Evolutionary conservation across 2,888 invertebrate species (phyloP).

Genomic region (Tenodera sinensis): DNA sequence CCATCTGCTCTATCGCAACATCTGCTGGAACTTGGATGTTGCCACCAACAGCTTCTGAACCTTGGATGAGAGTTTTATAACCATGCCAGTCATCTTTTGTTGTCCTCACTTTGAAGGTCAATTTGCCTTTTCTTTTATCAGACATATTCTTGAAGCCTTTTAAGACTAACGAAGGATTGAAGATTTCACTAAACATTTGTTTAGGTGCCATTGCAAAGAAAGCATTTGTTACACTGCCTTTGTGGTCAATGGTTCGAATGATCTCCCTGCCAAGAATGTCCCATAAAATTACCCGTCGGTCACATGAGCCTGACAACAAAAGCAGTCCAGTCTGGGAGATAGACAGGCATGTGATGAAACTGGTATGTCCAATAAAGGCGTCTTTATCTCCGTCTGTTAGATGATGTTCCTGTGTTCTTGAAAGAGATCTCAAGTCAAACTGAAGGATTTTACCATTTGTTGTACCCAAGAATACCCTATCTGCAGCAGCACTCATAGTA

Average conservation of each 20-base stretch:
- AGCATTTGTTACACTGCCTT: constrained; percentile 71
- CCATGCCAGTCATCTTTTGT: constrained; percentile 33
- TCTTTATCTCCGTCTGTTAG: constrained; percentile 50
- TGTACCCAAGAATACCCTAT: constrained; percentile 70
- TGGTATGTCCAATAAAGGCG: constrained; percentile 65
- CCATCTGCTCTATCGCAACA: not conserved
- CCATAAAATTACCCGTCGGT: constrained; percentile 75
- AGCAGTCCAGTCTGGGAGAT: constrained; percentile 67
- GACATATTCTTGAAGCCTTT: constrained; percentile 61
- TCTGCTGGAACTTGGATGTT: constrained; percentile 32
- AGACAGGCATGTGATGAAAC: constrained; percentile 65
- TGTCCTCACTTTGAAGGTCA: not conserved
- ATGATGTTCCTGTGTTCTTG: constrained; percentile 63
- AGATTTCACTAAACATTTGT: constrained; percentile 35
- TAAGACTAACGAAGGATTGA: constrained; percentile 37
- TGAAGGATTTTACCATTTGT: constrained; percentile 66
- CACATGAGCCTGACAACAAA: constrained; percentile 72
- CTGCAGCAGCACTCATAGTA: constrained; percentile 65
- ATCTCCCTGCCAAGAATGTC: constrained; percentile 74
- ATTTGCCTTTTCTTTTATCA: constrained; percentile 44
- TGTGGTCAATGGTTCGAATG: constrained; percentile 64
- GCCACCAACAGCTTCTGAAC: constrained; percentile 31
- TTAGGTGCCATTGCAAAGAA: constrained; percentile 58
- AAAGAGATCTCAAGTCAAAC: constrained; percentile 63
- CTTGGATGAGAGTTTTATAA: no score